Evolutionary conservation across 2,888 invertebrate genomes (phyloP).

Genomic region (Pelosia muscerda): DNA sequence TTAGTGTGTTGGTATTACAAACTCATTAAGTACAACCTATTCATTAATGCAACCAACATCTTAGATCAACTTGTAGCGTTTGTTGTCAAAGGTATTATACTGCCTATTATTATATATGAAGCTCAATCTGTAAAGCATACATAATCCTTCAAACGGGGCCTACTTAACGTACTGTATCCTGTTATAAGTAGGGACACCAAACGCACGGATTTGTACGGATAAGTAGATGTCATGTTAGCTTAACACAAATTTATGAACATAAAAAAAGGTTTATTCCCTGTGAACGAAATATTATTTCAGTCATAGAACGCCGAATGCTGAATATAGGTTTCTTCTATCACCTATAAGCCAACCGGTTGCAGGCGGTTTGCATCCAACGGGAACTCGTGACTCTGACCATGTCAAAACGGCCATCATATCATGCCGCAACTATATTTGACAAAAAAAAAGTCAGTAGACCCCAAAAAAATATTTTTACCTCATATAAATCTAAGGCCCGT

Average conservation of each 20-base stretch:
- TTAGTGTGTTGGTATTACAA: not conserved
- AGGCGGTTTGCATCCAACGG: too few species aligned
- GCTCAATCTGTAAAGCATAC: constrained; percentile 46
- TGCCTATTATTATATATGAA: constrained; percentile 41
- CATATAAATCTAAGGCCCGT: too few species aligned
- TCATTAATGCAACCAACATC: constrained; percentile 11
- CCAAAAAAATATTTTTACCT: too few species aligned
- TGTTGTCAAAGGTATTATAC: constrained; percentile 44
- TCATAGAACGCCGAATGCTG: too few species aligned
- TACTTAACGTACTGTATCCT: constrained; percentile 46
- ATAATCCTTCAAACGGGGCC: constrained; percentile 50
- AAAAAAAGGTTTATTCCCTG: not conserved
- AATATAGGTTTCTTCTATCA: too few species aligned
- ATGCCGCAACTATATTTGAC: too few species aligned
- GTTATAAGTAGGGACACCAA: constrained; percentile 27
- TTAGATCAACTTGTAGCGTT: constrained; percentile 26
- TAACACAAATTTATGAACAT: not conserved
- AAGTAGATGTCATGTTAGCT: not conserved
- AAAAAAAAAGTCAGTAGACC: too few species aligned
- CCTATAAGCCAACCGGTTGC: too few species aligned
- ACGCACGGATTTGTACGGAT: not conserved
- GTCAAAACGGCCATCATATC: too few species aligned
- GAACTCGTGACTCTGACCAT: too few species aligned
- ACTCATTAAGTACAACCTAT: not conserved
- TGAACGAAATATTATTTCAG: not conserved